These are phyloP conservation scores for Strix aluco DNA, from an alignment of 2,113 vertebrate species.

Conservation along the genomic window DNA sequence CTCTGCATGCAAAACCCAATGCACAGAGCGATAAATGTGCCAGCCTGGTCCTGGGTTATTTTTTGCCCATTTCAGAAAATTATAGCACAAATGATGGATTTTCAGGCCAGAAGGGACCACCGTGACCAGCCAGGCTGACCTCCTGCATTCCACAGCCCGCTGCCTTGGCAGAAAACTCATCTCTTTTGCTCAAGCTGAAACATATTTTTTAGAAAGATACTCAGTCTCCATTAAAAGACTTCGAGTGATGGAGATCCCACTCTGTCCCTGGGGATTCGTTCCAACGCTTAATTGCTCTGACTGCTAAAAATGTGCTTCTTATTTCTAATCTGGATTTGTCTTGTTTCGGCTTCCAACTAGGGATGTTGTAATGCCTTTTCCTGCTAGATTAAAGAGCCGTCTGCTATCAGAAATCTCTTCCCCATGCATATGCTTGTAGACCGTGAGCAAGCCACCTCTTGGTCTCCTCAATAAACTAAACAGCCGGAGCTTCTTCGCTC, in stretches of 20 bases:
- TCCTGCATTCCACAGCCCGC: constrained; percentile 13
- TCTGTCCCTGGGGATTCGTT: constrained; percentile 33
- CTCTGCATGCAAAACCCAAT: not conserved
- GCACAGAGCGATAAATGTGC: not conserved
- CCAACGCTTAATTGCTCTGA: constrained; percentile 56
- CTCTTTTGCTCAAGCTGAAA: not conserved
- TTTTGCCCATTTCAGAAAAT: not conserved
- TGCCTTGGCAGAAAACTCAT: constrained; percentile 4
- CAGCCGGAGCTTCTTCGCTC: constrained; percentile 54
- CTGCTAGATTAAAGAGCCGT: constrained; percentile 65
- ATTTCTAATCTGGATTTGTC: constrained; percentile 68
- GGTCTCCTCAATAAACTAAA: constrained; percentile 59
- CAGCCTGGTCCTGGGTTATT: not conserved
- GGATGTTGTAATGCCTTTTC: constrained; percentile 66
- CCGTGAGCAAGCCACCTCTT: constrained; percentile 60
- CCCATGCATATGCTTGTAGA: constrained; percentile 28
- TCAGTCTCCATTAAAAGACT: constrained; percentile 15
- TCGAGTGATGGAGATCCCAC: constrained; percentile 52
- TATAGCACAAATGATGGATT: not conserved
- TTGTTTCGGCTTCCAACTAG: constrained; percentile 52
- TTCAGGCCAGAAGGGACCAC: not conserved
- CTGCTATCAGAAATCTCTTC: constrained; percentile 65
- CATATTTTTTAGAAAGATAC: constrained; percentile 12
- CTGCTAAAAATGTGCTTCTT: constrained; percentile 65
- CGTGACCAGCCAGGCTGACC: constrained; percentile 3